Percentiles rank a stretch among this genome's conserved stretches.
phyloP scores from a whole-genome alignment of 2,888 invertebrate genomes.

The Drosophila sordidula region DNA sequence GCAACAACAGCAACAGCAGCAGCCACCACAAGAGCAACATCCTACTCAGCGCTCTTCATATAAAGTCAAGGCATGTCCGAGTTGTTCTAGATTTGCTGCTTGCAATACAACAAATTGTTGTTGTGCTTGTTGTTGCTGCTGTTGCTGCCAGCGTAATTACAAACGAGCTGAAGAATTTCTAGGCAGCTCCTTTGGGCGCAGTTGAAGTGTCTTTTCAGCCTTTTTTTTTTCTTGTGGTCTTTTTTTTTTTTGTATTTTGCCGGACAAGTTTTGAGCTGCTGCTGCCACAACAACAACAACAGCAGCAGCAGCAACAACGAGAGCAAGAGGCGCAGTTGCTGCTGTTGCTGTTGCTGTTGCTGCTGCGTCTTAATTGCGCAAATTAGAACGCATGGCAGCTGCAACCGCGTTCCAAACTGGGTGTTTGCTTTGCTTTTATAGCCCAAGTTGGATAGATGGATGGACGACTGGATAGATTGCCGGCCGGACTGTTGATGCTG shows the following conservation, averaged over 20 bases:
- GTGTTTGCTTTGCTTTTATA: constrained; percentile 58
- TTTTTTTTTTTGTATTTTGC: constrained; percentile 25
- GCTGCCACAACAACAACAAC: constrained; percentile 32
- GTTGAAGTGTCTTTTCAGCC: constrained; percentile 49
- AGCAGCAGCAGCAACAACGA: neutral
- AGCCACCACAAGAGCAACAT: constrained; percentile 50
- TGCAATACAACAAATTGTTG: constrained; percentile 59
- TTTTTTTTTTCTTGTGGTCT: constrained; percentile 24
- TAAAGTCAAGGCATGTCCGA: constrained; percentile 74
- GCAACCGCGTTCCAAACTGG: constrained; percentile 63
- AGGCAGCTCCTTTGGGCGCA: constrained; percentile 77
- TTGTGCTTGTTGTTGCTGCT: constrained; percentile 33
- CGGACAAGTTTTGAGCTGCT: constrained; percentile 67
- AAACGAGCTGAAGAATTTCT: constrained; percentile 74
- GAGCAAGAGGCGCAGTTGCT: constrained; percentile 3
- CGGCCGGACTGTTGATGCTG: constrained; percentile 6
- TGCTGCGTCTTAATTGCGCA: constrained; percentile 75
- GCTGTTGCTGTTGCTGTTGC: constrained; percentile 9
- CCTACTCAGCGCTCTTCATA: constrained; percentile 59
- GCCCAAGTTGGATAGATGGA: constrained; percentile 43
- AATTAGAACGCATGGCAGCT: constrained; percentile 80
- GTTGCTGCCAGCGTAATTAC: constrained; percentile 67
- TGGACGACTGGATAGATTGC: constrained; percentile 37
- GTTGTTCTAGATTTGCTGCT: constrained; percentile 73
- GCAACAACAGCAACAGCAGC: constrained; percentile 15